Percentiles rank a stretch among this genome's conserved stretches.
Conservation (phyloP, 1,140 invertebrate species). For the Riptortus pedestris region DNA sequence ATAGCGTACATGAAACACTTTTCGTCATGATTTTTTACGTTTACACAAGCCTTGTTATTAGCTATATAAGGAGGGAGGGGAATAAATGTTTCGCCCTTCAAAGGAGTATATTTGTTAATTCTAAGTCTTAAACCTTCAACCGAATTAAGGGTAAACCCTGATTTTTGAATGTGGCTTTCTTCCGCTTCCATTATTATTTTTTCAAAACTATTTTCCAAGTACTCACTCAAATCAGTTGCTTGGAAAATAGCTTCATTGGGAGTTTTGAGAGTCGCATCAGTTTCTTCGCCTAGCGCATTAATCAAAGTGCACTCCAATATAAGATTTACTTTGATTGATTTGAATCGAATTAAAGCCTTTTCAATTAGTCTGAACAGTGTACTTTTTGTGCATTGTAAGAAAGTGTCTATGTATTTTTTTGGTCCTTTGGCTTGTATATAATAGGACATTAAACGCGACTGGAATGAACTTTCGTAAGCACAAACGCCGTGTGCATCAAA, state of each 20-base stretch:
- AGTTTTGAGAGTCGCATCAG: neutral
- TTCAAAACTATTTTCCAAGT: neutral
- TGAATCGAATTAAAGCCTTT: neutral
- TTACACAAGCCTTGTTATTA: too few species aligned
- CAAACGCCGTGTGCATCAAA: too few species aligned
- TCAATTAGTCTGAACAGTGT: too few species aligned
- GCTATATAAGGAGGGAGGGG: neutral
- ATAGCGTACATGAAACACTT: conserved; percentile 8
- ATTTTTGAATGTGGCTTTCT: neutral
- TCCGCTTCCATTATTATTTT: neutral
- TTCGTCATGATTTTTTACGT: neutral
- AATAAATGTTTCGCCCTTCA: too few species aligned
- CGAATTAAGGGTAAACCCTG: neutral
- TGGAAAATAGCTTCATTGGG: neutral
- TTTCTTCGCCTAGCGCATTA: neutral
- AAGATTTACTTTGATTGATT: neutral
- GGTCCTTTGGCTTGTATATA: too few species aligned
- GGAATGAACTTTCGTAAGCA: too few species aligned
- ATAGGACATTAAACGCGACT: too few species aligned
- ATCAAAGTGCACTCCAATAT: neutral
- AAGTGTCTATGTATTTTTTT: too few species aligned
- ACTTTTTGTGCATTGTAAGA: too few species aligned
- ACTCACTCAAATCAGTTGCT: neutral
- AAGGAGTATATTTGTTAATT: neutral
- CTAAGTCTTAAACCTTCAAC: neutral